Evolutionary conservation across 2,888 invertebrate genomes (phyloP).

Genomic region (Stenchaetothrips biformis): DNA sequence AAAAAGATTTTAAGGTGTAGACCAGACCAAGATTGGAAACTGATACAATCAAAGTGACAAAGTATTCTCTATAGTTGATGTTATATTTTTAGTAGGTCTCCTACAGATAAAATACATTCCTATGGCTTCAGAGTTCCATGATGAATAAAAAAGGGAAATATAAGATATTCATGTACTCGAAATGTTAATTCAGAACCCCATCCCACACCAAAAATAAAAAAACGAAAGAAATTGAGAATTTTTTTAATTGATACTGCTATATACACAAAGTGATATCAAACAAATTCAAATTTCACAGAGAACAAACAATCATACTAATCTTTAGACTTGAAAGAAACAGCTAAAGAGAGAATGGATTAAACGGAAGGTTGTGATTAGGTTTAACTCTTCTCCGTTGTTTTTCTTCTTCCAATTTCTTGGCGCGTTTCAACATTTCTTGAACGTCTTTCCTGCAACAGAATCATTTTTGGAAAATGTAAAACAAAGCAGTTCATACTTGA

Average conservation of each 20-base stretch:
- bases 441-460: constrained; percentile 53
- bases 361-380: constrained; percentile 69
- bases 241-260: constrained; percentile 8
- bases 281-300: too few relatives aligned
- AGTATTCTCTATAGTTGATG: neutral
- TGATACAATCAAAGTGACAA: constrained; percentile 13
- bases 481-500: constrained; percentile 25
- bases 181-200: neutral
- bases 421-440: constrained; percentile 50
- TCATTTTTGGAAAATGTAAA: constrained; percentile 21
- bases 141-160: neutral
- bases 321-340: constrained; percentile 45
- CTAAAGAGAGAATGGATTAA: constrained; percentile 79
- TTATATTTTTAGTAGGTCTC: neutral
- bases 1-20: neutral
- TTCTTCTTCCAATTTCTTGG: constrained; percentile 39
- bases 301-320: too few relatives aligned
- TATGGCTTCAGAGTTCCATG: neutral
- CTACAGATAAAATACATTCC: neutral
- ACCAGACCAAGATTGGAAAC: neutral
- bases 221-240: too few relatives aligned
- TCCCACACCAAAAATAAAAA: too few relatives aligned
- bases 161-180: neutral
- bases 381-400: constrained; percentile 51
- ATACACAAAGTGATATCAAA: constrained; percentile 17